Percentiles rank a stretch among this genome's conserved stretches.
Conservation (phyloP, 2,113 vertebrate species). For the Nymphicus hollandicus region DNA sequence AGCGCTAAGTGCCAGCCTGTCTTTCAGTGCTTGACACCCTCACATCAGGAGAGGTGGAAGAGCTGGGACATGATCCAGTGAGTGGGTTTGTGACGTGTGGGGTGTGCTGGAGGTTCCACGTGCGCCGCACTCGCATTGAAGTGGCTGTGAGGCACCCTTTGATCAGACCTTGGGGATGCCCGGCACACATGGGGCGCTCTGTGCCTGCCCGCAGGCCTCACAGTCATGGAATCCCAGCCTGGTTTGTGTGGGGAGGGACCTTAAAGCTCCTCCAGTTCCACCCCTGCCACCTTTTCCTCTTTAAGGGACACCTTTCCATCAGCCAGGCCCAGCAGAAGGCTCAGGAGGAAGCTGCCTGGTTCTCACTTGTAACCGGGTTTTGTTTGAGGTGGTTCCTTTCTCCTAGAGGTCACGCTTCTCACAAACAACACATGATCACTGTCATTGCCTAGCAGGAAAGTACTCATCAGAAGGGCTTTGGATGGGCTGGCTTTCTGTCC, state of each 20-base stretch:
- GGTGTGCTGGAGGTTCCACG: background rate
- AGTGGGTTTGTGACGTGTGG: background rate
- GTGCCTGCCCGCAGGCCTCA: background rate
- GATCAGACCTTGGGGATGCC: background rate
- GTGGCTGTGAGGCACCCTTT: rapidly evolving
- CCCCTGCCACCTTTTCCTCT: background rate
- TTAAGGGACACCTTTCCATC: background rate
- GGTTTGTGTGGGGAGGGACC: background rate
- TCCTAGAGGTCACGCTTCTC: background rate
- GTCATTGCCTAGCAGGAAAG: background rate
- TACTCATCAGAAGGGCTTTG: rapidly evolving
- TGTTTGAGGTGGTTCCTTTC: background rate
- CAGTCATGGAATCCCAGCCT: background rate
- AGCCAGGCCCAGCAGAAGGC: background rate
- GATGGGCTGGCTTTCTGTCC: background rate
- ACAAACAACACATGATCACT: background rate
- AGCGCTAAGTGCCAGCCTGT: background rate
- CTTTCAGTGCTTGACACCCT: background rate
- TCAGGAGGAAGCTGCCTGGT: background rate
- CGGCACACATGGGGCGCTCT: background rate
- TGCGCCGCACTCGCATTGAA: background rate
- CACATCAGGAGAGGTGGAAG: background rate
- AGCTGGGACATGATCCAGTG: background rate
- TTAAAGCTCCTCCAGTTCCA: background rate
- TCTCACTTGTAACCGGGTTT: background rate